phyloP scores from a whole-genome alignment of 2,797 vertebrate species.

The Poeciliopsis paucimaculata region DNA sequence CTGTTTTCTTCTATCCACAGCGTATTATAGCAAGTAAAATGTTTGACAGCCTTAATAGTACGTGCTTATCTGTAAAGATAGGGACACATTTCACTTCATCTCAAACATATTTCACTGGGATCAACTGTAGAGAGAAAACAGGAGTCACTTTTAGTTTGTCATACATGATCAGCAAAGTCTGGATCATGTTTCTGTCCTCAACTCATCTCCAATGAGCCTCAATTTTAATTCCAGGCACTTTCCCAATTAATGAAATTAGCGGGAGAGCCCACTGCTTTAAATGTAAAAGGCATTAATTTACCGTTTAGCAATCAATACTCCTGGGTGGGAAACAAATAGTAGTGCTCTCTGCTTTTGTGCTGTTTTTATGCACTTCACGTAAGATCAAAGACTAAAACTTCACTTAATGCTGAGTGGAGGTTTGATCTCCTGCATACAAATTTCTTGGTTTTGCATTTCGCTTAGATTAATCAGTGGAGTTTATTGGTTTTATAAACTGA shows the following conservation, averaged over 20 bases:
- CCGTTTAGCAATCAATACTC: background rate
- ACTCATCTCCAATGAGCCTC: background rate
- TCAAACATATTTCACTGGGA: background rate
- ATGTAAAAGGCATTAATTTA: constrained; percentile 3
- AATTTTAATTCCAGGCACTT: constrained; percentile 2
- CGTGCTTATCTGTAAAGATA: background rate
- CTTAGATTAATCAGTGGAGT: background rate
- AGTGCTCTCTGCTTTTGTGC: background rate
- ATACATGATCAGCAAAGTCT: constrained; percentile 1
- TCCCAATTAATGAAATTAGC: background rate
- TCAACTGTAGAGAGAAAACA: background rate
- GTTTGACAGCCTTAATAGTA: background rate
- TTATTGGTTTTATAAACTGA: background rate
- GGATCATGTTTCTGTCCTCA: background rate
- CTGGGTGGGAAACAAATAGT: background rate
- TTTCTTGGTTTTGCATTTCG: background rate
- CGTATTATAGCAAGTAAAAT: background rate
- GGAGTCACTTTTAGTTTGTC: background rate
- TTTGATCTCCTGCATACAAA: background rate
- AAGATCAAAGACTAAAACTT: constrained; percentile 1
- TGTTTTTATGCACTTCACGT: background rate
- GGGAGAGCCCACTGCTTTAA: background rate
- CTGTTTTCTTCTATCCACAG: background rate
- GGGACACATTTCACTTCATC: background rate
- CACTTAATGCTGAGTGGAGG: background rate